Percentiles rank a stretch among this genome's conserved stretches.
phyloP scores from a whole-genome alignment of 1,140 invertebrate genomes.

The Odontomachus brunneus region DNA sequence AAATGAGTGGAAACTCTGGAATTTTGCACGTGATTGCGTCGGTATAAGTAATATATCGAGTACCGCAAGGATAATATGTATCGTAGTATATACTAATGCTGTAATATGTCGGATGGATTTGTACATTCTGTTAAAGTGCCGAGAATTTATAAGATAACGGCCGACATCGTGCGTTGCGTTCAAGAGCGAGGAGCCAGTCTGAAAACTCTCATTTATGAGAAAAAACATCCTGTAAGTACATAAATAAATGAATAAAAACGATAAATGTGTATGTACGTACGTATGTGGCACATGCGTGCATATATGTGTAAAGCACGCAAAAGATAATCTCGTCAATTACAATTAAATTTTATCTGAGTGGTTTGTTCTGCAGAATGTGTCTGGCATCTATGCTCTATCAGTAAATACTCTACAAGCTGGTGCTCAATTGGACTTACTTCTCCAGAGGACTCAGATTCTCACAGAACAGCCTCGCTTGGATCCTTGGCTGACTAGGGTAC shows the following conservation, averaged over 20 bases:
- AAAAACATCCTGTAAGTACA: slow-evolving; percentile 88
- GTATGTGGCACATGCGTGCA: neutral
- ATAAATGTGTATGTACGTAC: neutral
- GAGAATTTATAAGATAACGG: slow-evolving; percentile 90
- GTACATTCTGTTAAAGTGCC: slow-evolving; percentile 92
- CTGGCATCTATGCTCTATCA: slow-evolving; percentile 90
- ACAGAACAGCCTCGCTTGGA: slow-evolving; percentile 89
- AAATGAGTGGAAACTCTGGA: too few relatives aligned
- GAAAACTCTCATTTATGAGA: slow-evolving; percentile 89
- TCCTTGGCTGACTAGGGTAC: slow-evolving; percentile 89
- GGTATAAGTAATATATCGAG: too few relatives aligned
- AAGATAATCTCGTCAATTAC: neutral
- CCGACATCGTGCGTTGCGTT: slow-evolving; percentile 89
- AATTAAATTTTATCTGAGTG: neutral
- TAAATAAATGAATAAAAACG: neutral
- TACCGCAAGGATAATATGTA: too few relatives aligned
- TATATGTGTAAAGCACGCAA: neutral
- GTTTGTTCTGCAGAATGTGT: slow-evolving; percentile 86
- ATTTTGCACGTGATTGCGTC: too few relatives aligned
- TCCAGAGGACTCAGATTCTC: slow-evolving; percentile 88
- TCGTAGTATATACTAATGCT: neutral
- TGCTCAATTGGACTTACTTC: slow-evolving; percentile 87
- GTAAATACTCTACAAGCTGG: slow-evolving; percentile 90
- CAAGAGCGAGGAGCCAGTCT: slow-evolving; percentile 89
- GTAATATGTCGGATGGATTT: slow-evolving; percentile 80